These are phyloP conservation scores for Dascillus cervinus DNA, from an alignment of 2,888 invertebrate genomes.

Conservation along the genomic window DNA sequence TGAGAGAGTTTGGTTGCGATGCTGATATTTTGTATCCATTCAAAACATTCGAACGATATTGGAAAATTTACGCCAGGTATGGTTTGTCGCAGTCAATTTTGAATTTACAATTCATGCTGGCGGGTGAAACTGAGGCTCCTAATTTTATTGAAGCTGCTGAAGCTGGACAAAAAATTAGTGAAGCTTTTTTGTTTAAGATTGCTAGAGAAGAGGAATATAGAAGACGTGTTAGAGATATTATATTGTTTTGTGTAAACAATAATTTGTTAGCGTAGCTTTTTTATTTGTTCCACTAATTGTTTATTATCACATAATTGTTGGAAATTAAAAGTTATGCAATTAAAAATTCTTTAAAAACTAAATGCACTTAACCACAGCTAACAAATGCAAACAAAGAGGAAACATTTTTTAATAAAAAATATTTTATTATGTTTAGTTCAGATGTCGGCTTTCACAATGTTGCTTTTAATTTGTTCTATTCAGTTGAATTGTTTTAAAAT, in stretches of 20 bases:
- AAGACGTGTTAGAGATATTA: background rate
- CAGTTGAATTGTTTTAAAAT: too few species aligned
- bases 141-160: background rate
- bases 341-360: too few species aligned
- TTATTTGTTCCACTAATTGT: too few species aligned
- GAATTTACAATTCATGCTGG: background rate
- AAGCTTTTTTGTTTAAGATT: conserved; percentile 1
- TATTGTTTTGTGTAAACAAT: conserved; percentile 1
- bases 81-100: conserved; percentile 5
- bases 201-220: conserved; percentile 2
- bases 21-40: conserved; percentile 18
- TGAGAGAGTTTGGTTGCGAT: conserved; percentile 21
- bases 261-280: too few species aligned
- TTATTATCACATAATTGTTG: too few species aligned
- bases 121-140: background rate
- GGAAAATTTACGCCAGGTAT: conserved; percentile 9
- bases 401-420: too few species aligned
- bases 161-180: background rate
- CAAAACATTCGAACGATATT: conserved; percentile 7
- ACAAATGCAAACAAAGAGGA: too few species aligned
- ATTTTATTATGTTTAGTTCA: too few species aligned
- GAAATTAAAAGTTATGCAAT: too few species aligned
- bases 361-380: too few species aligned
- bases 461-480: too few species aligned
- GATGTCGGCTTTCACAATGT: too few species aligned